Conservation (phyloP, 2,797 vertebrate species). For the Dendrocincla fuliginosa region DNA sequence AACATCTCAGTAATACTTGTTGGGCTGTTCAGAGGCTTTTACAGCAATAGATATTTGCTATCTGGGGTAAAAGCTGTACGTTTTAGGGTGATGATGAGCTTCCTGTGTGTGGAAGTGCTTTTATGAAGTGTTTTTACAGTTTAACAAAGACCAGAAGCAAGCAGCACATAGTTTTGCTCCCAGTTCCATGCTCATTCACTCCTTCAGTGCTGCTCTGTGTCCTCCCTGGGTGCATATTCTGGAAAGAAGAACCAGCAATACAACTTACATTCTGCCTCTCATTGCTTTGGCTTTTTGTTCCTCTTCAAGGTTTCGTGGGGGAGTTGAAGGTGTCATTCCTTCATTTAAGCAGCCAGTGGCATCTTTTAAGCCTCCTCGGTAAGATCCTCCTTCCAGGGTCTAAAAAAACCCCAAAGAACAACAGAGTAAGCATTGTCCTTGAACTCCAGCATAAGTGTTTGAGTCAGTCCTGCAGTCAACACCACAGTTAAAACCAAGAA, state of each 20-base stretch:
- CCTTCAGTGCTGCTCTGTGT: not conserved
- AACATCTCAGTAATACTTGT: not conserved
- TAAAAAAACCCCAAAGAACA: constrained; percentile 58
- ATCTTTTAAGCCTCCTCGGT: constrained; percentile 83
- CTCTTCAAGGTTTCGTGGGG: constrained; percentile 90
- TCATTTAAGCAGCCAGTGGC: constrained; percentile 78
- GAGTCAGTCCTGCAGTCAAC: not conserved
- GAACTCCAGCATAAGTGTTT: not conserved
- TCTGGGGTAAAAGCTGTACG: not conserved
- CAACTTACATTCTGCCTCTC: constrained; percentile 92
- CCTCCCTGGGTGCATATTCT: not conserved
- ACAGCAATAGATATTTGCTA: not conserved
- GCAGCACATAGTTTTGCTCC: not conserved
- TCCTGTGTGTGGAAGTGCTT: not conserved
- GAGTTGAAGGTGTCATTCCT: constrained; percentile 81
- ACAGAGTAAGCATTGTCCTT: constrained; percentile 1
- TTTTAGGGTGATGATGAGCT: not conserved
- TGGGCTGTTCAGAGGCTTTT: not conserved
- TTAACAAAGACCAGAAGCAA: not conserved
- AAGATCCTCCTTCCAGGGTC: constrained; percentile 90
- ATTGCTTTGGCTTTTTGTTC: constrained; percentile 95
- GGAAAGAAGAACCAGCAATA: not conserved
- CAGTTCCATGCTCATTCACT: not conserved
- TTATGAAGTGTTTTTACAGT: not conserved
- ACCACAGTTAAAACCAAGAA: not conserved